phyloP scores from a whole-genome alignment of 2,113 vertebrate genomes.

The Procavia capensis region DNA sequence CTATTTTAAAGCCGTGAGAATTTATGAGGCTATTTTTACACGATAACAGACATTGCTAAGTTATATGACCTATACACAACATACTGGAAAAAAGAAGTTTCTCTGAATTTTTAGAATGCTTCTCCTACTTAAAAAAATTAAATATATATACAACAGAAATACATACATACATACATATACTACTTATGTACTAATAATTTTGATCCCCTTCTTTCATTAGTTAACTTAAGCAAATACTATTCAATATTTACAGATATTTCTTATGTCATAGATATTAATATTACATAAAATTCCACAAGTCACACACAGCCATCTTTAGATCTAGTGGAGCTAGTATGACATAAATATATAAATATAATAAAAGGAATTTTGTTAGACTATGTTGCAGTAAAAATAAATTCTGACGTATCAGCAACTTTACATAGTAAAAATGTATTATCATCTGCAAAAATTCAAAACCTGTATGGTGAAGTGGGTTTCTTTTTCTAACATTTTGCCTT shows the following conservation, averaged over 20 bases:
- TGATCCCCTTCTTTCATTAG: background rate
- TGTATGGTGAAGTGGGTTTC: no score
- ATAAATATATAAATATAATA: background rate
- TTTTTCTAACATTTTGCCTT: no score
- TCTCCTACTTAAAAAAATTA: background rate
- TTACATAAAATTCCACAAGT: background rate
- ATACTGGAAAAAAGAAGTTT: background rate
- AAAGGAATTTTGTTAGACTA: background rate
- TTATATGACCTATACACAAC: conserved; percentile 31
- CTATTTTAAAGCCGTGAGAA: background rate
- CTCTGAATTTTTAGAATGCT: background rate
- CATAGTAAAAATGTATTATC: background rate
- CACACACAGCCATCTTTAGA: background rate
- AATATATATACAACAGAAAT: background rate
- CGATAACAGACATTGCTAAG: conserved; percentile 1
- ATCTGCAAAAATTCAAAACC: background rate
- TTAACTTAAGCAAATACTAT: background rate
- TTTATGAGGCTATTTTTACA: conserved; percentile 23
- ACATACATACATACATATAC: background rate
- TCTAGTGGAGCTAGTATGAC: background rate
- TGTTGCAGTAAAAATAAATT: background rate
- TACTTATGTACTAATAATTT: background rate
- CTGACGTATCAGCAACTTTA: background rate
- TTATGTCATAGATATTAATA: background rate
- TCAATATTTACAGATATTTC: background rate